Evolutionary conservation across 2,797 vertebrate genomes (phyloP).

Genomic region (Mus spretus): DNA sequence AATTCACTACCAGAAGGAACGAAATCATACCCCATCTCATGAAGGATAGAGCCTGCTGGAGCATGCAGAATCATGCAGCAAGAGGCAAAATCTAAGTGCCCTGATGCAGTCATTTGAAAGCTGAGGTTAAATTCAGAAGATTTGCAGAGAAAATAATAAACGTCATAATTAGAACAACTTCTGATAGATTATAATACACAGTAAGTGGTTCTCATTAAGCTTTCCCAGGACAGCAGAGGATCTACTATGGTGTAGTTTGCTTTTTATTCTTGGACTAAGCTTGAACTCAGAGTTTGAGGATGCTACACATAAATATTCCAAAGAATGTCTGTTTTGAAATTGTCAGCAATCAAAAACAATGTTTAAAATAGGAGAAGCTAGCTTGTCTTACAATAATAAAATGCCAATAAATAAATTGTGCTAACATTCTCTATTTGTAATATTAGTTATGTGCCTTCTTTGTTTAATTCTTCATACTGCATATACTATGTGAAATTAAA

Average conservation of each 20-base stretch:
- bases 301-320: background rate
- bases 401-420: background rate
- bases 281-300: background rate
- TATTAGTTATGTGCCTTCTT: background rate
- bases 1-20: background rate
- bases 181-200: background rate
- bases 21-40: background rate
- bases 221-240: background rate
- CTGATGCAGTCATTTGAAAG: background rate
- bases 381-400: slow-evolving; percentile 18
- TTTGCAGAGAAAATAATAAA: background rate
- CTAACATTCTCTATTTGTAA: background rate
- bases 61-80: background rate
- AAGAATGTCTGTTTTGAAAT: background rate
- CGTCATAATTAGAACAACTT: background rate
- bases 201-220: background rate
- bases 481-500: slow-evolving; percentile 34
- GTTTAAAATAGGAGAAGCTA: background rate
- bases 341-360: background rate
- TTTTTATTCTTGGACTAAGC: background rate
- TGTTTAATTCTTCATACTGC: background rate
- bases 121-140: background rate
- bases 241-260: background rate
- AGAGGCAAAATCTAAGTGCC: background rate
- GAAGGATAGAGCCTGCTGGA: background rate